Base-by-base conservation (phyloP, 1,140 invertebrate species). In the Neodiprion lecontei region DNA sequence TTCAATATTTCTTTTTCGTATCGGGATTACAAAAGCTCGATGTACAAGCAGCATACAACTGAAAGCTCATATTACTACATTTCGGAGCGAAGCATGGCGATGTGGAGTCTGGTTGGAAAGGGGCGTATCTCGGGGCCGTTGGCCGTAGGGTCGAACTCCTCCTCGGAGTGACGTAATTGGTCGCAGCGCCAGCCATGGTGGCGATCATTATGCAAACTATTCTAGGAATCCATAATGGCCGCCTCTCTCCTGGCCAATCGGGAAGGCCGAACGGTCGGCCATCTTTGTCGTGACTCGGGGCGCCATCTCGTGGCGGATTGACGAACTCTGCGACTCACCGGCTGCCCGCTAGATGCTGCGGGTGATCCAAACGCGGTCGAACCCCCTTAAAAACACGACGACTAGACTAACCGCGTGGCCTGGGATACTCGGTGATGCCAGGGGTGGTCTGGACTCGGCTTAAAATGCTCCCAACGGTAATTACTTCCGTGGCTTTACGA, bases 221-320 rank as follows among this genome's bases (percentile, higher is more conserved):
- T 80, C 74, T 53, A 72, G 82, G 83, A 80, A 85, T 86, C 81
- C 85, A 86, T 81, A 80, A 89, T 89, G 88, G 88, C 88, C 80
- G 83, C 80, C 82, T 23, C 4, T 1, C 23, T 21, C 11, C 65
- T 77, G 67, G 75, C 88, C 88, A 89, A 89, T 89, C 81, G 70
- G 75, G 50, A 77, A 28, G 7, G 11, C 48, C 49, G 66, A 4
- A 21, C 4, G 40, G 76, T 83, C 83, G 79, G 86, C 86, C 86
- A 87, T 88, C 71, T 77, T 77, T 75, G 81, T 82, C 74, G 77
- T 71, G 77, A 76, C 76, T 72, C 77, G 48, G 77, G 70, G 80
- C 80, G 86, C 83, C 72, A 83, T 82, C 86, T 86, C 49, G 74
- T 82, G 84, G 82, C 61, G 72, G 71, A 79, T 76, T 68, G 48